Evolutionary conservation across 2,113 vertebrate species (phyloP).

Genomic region (Jacana jacana): DNA sequence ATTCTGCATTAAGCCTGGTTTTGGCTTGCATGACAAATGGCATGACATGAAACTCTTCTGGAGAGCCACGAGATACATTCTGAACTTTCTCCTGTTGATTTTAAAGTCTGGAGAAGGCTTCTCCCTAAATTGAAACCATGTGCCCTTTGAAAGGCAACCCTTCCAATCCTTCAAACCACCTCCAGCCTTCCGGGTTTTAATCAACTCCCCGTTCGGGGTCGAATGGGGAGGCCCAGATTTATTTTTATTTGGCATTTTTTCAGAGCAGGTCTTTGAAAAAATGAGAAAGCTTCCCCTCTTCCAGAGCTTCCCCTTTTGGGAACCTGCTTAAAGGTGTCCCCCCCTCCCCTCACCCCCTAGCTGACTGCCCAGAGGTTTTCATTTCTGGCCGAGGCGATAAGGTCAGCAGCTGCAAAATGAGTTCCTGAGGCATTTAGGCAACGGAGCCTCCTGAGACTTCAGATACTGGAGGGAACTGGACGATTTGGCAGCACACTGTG

Average conservation of each 20-base stretch:
- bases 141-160: not conserved
- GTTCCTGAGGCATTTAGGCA: not conserved
- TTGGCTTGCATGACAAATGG: not conserved
- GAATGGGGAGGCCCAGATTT: not conserved
- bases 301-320: not conserved
- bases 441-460: constrained; percentile 16
- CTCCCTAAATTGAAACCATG: not conserved
- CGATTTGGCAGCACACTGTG: constrained; percentile 38
- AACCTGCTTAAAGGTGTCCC: not conserved
- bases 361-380: not conserved
- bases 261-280: not conserved
- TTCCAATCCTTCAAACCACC: not conserved
- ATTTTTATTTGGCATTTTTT: not conserved
- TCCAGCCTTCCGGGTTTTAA: not conserved
- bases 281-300: too few relatives aligned
- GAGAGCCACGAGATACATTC: not conserved
- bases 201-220: not conserved
- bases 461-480: constrained; percentile 34
- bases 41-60: not conserved
- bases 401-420: constrained; percentile 10
- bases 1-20: constrained; percentile 30
- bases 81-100: not conserved
- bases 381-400: not conserved
- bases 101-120: not conserved
- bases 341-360: too few relatives aligned